Conservation (phyloP, 2,797 vertebrate species). For the Buceros bicornis region DNA sequence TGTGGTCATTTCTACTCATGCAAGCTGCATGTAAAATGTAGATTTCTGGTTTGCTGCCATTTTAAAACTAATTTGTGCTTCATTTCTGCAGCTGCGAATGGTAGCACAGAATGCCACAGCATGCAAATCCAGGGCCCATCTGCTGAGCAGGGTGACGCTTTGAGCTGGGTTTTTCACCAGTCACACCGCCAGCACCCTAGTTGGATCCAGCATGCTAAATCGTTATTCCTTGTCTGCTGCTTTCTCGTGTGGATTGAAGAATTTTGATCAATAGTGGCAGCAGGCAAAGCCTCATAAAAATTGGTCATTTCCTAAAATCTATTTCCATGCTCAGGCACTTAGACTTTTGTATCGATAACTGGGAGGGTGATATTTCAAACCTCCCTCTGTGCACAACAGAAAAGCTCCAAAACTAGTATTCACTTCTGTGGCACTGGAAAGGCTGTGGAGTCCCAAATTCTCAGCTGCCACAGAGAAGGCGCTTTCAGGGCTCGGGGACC, state of each 20-base stretch:
- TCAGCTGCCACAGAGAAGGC: background rate
- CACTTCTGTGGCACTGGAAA: background rate
- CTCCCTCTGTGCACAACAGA: background rate
- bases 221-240: background rate
- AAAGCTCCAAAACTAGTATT: background rate
- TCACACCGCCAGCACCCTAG: background rate
- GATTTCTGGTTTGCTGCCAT: background rate
- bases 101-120: background rate
- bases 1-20: background rate
- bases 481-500: background rate
- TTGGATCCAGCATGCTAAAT: background rate
- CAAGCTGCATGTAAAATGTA: background rate
- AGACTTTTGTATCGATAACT: background rate
- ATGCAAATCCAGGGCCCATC: background rate
- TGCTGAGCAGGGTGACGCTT: background rate
- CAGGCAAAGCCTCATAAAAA: background rate
- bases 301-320: background rate
- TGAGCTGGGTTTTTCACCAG: background rate
- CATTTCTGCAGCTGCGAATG: background rate
- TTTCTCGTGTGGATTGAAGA: background rate
- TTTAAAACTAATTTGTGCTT: background rate
- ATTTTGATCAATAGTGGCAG: conserved; percentile 1
- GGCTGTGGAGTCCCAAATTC: background rate
- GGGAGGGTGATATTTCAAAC: background rate
- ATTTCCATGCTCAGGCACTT: background rate